Conservation (phyloP, 2,113 vertebrate genomes). For the Semnopithecus entellus region DNA sequence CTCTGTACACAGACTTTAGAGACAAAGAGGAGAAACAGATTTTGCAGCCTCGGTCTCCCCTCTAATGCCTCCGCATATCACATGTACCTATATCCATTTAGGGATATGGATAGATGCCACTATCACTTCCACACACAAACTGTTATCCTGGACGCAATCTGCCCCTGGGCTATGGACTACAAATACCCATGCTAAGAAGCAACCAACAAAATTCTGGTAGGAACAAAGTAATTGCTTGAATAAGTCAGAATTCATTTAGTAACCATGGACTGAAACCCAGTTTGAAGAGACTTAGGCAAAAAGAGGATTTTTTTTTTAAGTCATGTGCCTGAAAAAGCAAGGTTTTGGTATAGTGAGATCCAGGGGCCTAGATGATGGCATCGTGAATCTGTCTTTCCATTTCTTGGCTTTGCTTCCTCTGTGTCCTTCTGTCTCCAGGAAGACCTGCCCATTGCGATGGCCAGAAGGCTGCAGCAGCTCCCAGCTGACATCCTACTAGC, state of each 20-base stretch:
- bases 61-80: not conserved
- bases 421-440: not conserved
- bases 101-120: not conserved
- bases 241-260: not conserved
- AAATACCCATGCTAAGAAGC: not conserved
- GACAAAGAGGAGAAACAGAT: not conserved
- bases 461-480: not conserved
- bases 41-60: not conserved
- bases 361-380: not conserved
- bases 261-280: not conserved
- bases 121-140: fast-evolving
- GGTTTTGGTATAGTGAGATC: not conserved
- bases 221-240: not conserved
- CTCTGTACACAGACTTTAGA: not conserved
- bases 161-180: not conserved
- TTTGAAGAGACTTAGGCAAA: not conserved
- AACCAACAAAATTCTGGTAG: not conserved
- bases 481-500: not conserved
- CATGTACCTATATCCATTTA: not conserved
- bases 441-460: not conserved
- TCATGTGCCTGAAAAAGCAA: not conserved
- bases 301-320: not conserved
- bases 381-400: not conserved
- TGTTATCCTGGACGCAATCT: not conserved
- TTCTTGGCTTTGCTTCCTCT: not conserved